Evolutionary conservation across 1,140 invertebrate species (phyloP), one percentile per base, ranked within the genome.

Genomic region (Agrilus planipennis): DNA sequence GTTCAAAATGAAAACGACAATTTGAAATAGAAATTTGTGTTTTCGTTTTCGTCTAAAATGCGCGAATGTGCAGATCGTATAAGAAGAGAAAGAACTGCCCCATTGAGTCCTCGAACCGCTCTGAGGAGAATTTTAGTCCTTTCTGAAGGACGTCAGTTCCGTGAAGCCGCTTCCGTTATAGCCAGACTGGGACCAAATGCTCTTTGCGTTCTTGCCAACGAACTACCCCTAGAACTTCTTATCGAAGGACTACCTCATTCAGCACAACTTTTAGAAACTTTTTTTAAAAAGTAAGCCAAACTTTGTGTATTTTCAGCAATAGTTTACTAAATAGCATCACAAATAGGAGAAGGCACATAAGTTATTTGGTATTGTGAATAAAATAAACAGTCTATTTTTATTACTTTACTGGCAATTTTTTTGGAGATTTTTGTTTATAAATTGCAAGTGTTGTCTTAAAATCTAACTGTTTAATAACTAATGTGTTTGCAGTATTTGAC

Each of bases 211-310:
- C 79, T 87, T 11, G 71, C 78, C 0, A 64, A 72, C 0, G 86
- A 92, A 45, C 65, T 94, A 39, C 89, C 89, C 0, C 70, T 91
- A 14, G 89, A 92, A 56, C 64, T 89, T 46, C 72, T 93, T 48
- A 77, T 91, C 17, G 88, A 92, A 49, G 76, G 85, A 2, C 69
- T 93, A 62, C 89, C 89, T 2, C 79, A 88, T 57, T 87, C 82
- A 34, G 72, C 90, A 1, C 79, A 84, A 45, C 69, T 93, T 25
- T 63, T 94, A 30, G 89, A 93, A 59, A 84, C 86, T 0, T 69
- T 93, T 1, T 85, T 89, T 53, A 76, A 78, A 42, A 85, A 86
- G 73, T 70, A 53, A 60, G 55, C 51, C 16, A 34, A 34, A 16
- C 30, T 30, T 14, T 29, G 17, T 29, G 2, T 40, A 34, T 17